A percentile compares a stretch with the other conserved stretches of the same genome.
Conservation (phyloP, 1,140 invertebrate species). For the Calliphora vicina region DNA sequence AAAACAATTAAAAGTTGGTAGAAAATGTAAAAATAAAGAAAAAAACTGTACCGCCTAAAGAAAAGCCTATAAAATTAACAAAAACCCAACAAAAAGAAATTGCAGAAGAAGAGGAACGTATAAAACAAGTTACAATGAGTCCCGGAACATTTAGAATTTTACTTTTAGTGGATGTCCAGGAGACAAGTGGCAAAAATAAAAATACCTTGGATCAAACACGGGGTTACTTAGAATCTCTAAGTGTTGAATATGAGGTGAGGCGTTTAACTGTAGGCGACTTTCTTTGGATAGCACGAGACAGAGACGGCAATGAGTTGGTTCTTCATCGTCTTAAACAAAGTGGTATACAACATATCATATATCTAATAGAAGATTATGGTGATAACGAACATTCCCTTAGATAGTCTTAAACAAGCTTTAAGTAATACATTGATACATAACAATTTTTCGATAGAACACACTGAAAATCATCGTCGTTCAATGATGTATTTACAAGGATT, state of each 20-base stretch:
- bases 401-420: conserved; percentile 81
- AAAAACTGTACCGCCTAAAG: conserved; percentile 19
- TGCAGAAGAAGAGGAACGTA: conserved; percentile 48
- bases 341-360: conserved; percentile 82
- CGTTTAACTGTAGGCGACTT: conserved; percentile 93
- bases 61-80: conserved; percentile 20
- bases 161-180: conserved; percentile 86
- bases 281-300: conserved; percentile 77
- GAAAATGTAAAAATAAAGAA: conserved; percentile 46
- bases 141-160: conserved; percentile 78
- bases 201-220: conserved; percentile 67
- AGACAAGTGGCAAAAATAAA: conserved; percentile 74
- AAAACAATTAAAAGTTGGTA: conserved; percentile 27
- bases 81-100: conserved; percentile 49
- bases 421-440: conserved; percentile 87
- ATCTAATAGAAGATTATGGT: conserved; percentile 86
- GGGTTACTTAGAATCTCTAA: conserved; percentile 70
- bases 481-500: conserved; percentile 81
- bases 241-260: conserved; percentile 80
- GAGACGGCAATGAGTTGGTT: conserved; percentile 76
- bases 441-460: conserved; percentile 82
- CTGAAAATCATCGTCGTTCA: conserved; percentile 76
- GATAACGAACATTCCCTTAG: conserved; percentile 72
- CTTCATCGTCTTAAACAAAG: conserved; percentile 85
- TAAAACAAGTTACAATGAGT: conserved; percentile 46